Evolutionary conservation across 2,888 invertebrate genomes (phyloP), one percentile per base, ranked within the genome.

Genomic region (Heliconius charithonia): DNA sequence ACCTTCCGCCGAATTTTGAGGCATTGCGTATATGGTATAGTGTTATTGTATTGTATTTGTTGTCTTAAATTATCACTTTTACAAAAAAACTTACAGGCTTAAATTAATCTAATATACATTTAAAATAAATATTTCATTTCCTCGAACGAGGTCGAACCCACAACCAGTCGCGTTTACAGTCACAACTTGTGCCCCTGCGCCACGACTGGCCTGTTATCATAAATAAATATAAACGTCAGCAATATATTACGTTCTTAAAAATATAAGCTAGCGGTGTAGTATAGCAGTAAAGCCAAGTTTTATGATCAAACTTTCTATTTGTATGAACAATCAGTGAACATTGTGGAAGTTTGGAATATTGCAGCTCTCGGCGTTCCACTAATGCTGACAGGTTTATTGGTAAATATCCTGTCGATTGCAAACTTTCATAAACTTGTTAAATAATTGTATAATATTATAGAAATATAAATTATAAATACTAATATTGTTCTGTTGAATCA

Each of bases 301-400:
- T 88, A 89, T 87, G 85, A 87, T 85, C 84, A 84, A 90, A 92
- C 85, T 91, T 91, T 81, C 84, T 85, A 86, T 85, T 84, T 87
- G 84, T 84, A 85, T 80, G 85, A 89, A 88, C 89, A 88, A 87
- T 87, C 88, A 87, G 85, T 84, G 84, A 88, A 88, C 90, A 88
- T 88, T 89, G 88, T 90, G 85, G 86, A 87, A 88, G 85, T 88
- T 85, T 77, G 84, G 82, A 86, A 85, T 85, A 86, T 85, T 86
- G 84, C 85, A 85, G 82, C 85, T 83, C 80, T 79, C 83, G 83
- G 81, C 82, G 80, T 85, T 85, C 80, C 80, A 82, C 81, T 86
- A 84, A 86, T 85, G 85, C 85, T 84, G 81, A 79, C 81, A 83
- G 83, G 85, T 86, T 86, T 86, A 88, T 88, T 87, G 85, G 84